A percentile compares a stretch with the other conserved stretches of the same genome.
Conservation (phyloP, 2,888 invertebrate species). For the Timandra comae region DNA sequence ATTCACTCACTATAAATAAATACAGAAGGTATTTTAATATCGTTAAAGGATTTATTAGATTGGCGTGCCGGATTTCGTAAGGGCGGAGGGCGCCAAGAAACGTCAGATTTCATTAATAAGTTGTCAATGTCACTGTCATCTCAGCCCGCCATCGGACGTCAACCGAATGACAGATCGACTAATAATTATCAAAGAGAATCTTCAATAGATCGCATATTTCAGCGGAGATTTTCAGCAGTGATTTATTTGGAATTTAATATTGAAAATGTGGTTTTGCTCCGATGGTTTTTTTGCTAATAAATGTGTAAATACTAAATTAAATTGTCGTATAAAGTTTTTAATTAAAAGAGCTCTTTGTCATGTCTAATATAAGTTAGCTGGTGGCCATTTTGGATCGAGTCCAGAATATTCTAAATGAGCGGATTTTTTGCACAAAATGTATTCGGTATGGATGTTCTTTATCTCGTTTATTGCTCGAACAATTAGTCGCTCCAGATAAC, state of each 20-base stretch:
- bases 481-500: too few relatives aligned
- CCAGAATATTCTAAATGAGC: constrained; percentile 59
- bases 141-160: constrained; percentile 19
- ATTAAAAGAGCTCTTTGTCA: constrained; percentile 44
- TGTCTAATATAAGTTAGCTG: constrained; percentile 44
- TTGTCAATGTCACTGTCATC: constrained; percentile 45
- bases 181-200: constrained; percentile 26
- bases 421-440: constrained; percentile 36
- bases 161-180: constrained; percentile 32
- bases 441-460: constrained; percentile 63
- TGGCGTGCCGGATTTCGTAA: constrained; percentile 2
- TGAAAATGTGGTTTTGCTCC: not conserved
- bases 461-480: constrained; percentile 55
- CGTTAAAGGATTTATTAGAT: constrained; percentile 1
- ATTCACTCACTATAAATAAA: not conserved
- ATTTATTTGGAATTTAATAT: not conserved
- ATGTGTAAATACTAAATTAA: constrained; percentile 17
- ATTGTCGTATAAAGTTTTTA: constrained; percentile 45
- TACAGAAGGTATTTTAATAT: not conserved
- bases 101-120: constrained; percentile 44
- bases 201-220: constrained; percentile 22
- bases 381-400: constrained; percentile 46
- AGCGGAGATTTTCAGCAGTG: not conserved
- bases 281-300: constrained; percentile 4
- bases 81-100: constrained; percentile 32